Evolutionary conservation across 2,888 invertebrate genomes (phyloP), one percentile per base, ranked within the genome.

Genomic region (Ethmia dodecea): DNA sequence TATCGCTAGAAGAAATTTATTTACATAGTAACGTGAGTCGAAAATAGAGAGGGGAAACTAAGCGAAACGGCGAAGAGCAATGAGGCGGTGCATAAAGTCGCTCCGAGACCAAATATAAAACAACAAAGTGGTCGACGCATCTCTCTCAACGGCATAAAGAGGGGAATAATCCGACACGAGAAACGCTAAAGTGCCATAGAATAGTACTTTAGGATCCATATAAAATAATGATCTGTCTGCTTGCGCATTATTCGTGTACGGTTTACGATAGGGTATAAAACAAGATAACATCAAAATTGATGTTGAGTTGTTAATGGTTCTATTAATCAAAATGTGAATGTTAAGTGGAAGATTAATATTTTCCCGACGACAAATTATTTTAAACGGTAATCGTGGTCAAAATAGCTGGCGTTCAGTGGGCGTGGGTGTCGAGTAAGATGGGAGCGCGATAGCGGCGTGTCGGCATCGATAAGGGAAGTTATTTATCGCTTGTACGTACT

Each of bases 71-170:
- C 75, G 69, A 72, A 73, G 75, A 76, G 83, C 79, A 81, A 83
- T 81, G 83, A 79, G 77, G 73, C 83, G 77, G 69, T 71, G 77
- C 78, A 77, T 74, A 78, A 78, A 79, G 79, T 75, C 71, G 72
- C 76, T 73, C 45, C 68, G 73, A 74, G 78, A 75, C 79, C 62
- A 68, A 75, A 74, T 78, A 83, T 83, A 84, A 81, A 84, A 84
- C 83, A 83, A 86, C 84, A 81, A 81, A 84, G 81, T 79, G 79
- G 77, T 77, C 69, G 77, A 73, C 73, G 75, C 76, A 80, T 76
- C 70, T 64, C 68, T 66, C 70, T 71, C 67, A 65, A 60, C 62
- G 61, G 62, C 68, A 69, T 74, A 70, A 77, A 78, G 68, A 65
- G 72, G 73, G 69, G 68, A 73, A 78, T 81, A 78, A 78, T 80